Percentiles rank a stretch among this genome's conserved stretches.
Evolutionary conservation across 2,797 vertebrate species (phyloP).

Genomic region (Distichodus sexfasciatus): DNA sequence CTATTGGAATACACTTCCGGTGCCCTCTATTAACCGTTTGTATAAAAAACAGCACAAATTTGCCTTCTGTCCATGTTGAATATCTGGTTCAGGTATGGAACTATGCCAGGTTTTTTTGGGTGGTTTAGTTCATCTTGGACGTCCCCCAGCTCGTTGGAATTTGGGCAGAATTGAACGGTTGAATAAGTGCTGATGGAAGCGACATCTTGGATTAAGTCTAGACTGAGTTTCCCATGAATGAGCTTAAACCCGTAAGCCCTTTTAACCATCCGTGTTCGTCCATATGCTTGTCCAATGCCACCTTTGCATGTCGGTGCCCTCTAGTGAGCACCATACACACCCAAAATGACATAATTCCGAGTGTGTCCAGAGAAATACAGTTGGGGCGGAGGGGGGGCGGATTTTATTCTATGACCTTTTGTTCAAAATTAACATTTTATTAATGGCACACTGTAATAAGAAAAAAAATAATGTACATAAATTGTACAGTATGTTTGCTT

Average conservation of each 20-base stretch:
- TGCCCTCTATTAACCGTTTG: too few relatives aligned
- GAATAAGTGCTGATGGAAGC: background rate
- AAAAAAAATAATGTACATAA: too few relatives aligned
- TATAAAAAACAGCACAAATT: too few relatives aligned
- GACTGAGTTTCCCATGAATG: background rate
- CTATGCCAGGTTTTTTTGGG: too few relatives aligned
- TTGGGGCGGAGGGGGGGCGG: too few relatives aligned
- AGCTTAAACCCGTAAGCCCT: conserved; percentile 19
- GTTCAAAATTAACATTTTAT: too few relatives aligned
- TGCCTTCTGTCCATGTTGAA: too few relatives aligned
- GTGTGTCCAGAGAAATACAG: conserved; percentile 26
- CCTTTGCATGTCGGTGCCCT: conserved; percentile 67
- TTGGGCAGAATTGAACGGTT: background rate
- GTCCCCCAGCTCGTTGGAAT: background rate
- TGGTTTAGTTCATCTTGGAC: background rate
- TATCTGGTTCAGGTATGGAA: too few relatives aligned
- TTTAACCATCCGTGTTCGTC: background rate
- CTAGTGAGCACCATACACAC: conserved; percentile 59
- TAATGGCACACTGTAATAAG: too few relatives aligned
- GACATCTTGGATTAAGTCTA: background rate
- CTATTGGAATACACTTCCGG: too few relatives aligned
- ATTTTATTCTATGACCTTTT: background rate
- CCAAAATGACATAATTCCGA: conserved; percentile 39
- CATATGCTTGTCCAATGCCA: conserved; percentile 22
- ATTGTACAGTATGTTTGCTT: too few relatives aligned